A percentile compares a stretch with the other conserved stretches of the same genome.
Evolutionary conservation across 2,113 vertebrate species (phyloP).

Genomic region (Brachyistius frenatus): DNA sequence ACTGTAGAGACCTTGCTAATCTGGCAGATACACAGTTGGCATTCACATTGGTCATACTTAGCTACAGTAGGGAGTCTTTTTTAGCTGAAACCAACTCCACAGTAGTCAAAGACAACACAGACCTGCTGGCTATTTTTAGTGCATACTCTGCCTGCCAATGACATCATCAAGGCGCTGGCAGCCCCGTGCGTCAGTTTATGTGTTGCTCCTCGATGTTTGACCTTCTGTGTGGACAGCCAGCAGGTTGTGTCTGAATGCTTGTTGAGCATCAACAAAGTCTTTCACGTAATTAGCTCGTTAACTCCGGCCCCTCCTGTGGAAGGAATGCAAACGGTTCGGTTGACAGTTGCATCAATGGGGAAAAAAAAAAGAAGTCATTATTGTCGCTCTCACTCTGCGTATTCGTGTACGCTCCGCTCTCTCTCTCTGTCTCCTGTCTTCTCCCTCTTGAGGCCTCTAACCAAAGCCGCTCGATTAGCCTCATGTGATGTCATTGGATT

Average conservation of each 20-base stretch:
- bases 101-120: conserved; percentile 48
- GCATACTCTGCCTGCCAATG: conserved; percentile 30
- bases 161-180: conserved; percentile 40
- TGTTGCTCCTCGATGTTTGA: conserved; percentile 11
- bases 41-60: conserved; percentile 12
- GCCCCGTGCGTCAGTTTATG: conserved; percentile 34
- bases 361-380: neutral
- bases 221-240: conserved; percentile 27
- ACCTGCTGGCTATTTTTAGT: conserved; percentile 72
- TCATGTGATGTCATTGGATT: neutral
- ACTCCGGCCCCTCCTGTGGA: conserved; percentile 44
- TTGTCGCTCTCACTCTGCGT: conserved; percentile 2
- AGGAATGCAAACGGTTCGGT: conserved; percentile 59
- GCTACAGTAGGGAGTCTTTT: conserved; percentile 31
- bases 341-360: conserved; percentile 28
- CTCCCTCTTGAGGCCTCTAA: neutral
- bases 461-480: neutral
- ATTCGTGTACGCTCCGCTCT: neutral
- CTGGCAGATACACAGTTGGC: conserved; percentile 65
- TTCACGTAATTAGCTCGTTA: conserved; percentile 19
- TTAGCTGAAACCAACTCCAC: conserved; percentile 25
- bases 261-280: conserved; percentile 34
- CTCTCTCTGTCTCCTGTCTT: neutral
- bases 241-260: conserved; percentile 29
- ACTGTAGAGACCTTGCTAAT: conserved; percentile 59